Evolutionary conservation across 2,888 invertebrate genomes (phyloP).

Genomic region (Tiliacea aurago): DNA sequence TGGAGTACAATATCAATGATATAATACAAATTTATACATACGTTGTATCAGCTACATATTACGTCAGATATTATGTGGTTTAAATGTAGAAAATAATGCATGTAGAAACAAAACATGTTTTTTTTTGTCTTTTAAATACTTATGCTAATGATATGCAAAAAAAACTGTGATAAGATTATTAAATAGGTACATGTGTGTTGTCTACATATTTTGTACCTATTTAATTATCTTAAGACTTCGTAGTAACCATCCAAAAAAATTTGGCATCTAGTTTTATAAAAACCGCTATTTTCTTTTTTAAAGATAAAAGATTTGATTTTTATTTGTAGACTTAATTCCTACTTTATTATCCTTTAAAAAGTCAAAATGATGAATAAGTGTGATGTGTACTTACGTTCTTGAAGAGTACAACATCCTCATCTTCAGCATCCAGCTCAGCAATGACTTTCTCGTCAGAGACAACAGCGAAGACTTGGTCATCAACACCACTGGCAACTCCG

Average conservation of each 20-base stretch:
- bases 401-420: constrained; percentile 96
- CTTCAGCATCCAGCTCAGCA: constrained; percentile 94
- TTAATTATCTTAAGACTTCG: background rate
- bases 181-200: background rate
- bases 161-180: constrained; percentile 22
- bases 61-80: background rate
- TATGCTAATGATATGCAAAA: constrained; percentile 6
- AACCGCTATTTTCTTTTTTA: no score
- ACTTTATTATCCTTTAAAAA: background rate
- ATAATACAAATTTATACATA: constrained; percentile 9
- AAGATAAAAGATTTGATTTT: background rate
- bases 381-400: constrained; percentile 93
- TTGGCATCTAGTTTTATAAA: constrained; percentile 1
- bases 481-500: constrained; percentile 94
- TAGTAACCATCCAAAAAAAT: constrained; percentile 1
- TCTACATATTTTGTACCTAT: background rate
- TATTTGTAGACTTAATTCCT: background rate
- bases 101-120: no score
- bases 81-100: constrained; percentile 5
- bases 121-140: no score
- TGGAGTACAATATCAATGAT: constrained; percentile 37
- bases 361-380: background rate
- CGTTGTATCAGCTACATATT: constrained; percentile 18
- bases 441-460: constrained; percentile 94
- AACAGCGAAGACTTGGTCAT: constrained; percentile 97